phyloP scores from a whole-genome alignment of 2,113 vertebrate genomes.

The Centropus unirufus region DNA sequence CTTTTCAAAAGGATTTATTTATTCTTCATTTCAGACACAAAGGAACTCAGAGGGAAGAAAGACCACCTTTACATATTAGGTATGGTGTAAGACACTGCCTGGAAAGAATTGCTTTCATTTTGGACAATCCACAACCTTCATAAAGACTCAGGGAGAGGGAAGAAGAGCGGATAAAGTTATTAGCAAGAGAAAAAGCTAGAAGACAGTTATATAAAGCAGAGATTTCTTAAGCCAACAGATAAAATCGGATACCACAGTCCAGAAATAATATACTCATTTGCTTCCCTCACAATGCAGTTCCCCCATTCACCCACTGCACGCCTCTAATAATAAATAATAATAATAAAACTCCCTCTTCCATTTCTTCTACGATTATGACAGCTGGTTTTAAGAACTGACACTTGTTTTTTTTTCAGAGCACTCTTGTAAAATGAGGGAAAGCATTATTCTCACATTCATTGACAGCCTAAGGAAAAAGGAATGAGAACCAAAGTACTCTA shows the following conservation, averaged over 20 bases:
- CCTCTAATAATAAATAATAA: not conserved
- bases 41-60: not conserved
- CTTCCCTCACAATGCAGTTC: not conserved
- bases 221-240: not conserved
- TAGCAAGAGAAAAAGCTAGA: not conserved
- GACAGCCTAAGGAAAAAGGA: not conserved
- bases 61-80: not conserved
- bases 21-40: not conserved
- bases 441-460: not conserved
- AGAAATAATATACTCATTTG: not conserved
- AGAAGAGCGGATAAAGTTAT: not conserved
- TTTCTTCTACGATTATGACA: not conserved
- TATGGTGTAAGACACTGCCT: not conserved
- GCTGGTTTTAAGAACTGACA: not conserved
- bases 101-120: not conserved
- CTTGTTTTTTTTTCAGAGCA: not conserved
- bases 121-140: not conserved
- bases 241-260: not conserved
- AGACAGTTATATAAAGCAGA: not conserved
- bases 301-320: not conserved
- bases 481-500: not conserved
- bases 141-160: not conserved
- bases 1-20: not conserved
- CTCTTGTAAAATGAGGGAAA: not conserved
- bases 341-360: not conserved